Percentiles rank a stretch among this genome's conserved stretches.
phyloP scores from a whole-genome alignment of 2,797 vertebrate genomes.

The Gymnothorax reevesii region DNA sequence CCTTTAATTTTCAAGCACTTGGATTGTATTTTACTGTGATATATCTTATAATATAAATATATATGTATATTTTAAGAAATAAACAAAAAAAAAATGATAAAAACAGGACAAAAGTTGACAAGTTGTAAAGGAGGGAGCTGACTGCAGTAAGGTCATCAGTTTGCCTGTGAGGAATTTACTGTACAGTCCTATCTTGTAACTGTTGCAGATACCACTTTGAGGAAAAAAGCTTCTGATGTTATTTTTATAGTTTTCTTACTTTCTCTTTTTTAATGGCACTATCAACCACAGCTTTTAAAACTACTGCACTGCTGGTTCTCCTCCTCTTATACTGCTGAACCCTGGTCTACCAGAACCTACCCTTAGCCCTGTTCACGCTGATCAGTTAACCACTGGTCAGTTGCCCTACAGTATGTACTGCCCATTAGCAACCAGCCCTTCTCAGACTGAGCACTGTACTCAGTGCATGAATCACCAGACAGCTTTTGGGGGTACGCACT shows the following conservation, averaged over 20 bases:
- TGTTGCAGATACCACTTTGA: constrained; percentile 35
- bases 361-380: not conserved
- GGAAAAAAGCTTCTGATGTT: constrained; percentile 61
- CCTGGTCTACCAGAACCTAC: not conserved
- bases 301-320: constrained; percentile 10
- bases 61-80: constrained; percentile 77
- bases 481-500: too few species aligned
- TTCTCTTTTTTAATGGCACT: constrained; percentile 12
- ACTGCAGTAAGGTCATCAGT: constrained; percentile 51
- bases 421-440: not conserved
- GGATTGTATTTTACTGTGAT: constrained; percentile 81
- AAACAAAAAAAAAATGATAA: constrained; percentile 61
- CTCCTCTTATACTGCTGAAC: not conserved
- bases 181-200: constrained; percentile 62
- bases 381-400: not conserved
- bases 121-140: constrained; percentile 51
- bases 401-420: not conserved
- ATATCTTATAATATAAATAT: constrained; percentile 69
- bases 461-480: too few species aligned
- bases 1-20: constrained; percentile 72
- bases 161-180: constrained; percentile 61
- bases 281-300: constrained; percentile 50
- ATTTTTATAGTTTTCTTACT: constrained; percentile 51
- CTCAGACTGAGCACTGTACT: not conserved
- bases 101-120: constrained; percentile 43